Percentiles rank a stretch among this genome's conserved stretches.
These are phyloP conservation scores for Hassar affinis DNA, from an alignment of 2,113 vertebrate genomes.

Conservation along the genomic window DNA sequence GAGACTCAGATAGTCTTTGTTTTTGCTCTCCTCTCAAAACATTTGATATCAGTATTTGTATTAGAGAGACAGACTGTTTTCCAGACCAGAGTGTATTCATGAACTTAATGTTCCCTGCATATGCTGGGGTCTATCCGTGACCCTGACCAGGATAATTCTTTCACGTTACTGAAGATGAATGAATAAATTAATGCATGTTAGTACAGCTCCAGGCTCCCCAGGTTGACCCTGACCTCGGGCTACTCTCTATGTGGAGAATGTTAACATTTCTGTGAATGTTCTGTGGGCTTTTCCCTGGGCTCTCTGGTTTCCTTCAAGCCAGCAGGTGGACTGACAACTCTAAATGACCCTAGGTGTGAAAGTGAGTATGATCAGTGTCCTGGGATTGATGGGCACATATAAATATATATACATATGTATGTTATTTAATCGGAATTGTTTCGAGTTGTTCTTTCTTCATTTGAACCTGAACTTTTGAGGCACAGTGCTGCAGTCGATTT, in stretches of 20 bases:
- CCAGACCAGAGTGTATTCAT: background rate
- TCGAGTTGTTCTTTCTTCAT: background rate
- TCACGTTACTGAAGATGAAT: background rate
- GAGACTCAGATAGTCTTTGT: constrained; percentile 3
- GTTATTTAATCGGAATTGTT: background rate
- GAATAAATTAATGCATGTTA: background rate
- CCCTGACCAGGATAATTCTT: background rate
- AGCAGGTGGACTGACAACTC: background rate
- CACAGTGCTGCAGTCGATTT: background rate
- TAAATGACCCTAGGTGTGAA: background rate
- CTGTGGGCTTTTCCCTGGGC: background rate
- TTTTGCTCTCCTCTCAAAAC: background rate
- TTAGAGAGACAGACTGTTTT: background rate
- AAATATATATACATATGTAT: background rate
- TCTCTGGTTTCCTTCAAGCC: background rate
- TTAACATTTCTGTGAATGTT: no score
- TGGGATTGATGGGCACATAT: background rate
- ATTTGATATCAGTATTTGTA: background rate
- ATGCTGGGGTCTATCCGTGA: background rate
- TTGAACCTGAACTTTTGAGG: background rate
- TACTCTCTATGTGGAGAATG: background rate
- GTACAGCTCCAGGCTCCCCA: background rate
- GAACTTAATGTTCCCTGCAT: background rate
- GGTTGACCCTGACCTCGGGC: background rate
- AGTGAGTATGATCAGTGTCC: background rate